Base-by-base conservation (phyloP, 92 coral and sea anemone genomes). In the Bergia puertoricense region DNA sequence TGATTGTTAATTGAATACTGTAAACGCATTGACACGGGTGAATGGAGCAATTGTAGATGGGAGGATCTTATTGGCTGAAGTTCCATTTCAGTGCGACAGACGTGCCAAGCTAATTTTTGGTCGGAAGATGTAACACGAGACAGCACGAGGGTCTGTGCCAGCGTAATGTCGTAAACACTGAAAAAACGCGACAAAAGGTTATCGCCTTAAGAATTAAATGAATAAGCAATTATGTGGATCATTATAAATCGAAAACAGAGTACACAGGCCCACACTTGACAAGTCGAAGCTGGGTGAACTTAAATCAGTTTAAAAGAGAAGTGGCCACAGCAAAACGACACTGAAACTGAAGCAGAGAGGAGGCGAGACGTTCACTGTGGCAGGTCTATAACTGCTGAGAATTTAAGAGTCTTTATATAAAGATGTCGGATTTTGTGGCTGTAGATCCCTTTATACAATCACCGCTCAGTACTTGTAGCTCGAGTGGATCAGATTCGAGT, bases 1-100 rank as follows among this genome's bases (percentile, higher is more conserved):
- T 90, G 91, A 86, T 88, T 87, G 91, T 93, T 92, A 94, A 93
- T 93, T 89, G 95, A 89, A 73, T 30, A 78, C 94, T 93, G 92
- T 92, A 93, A 95, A 92, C 96, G 93, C 93, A 89, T 94, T 96
- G 99, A 96, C 99, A 93, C 95, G 93, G 82, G 90, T 89, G 76
- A 84, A 73, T 30, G 65, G 77, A 84, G 41, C 86, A 88, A 93
- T 88, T 89, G 88, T 77, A 45, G 42, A 75, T 30, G 72, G 74
- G 54, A 88, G 43, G 86, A 86, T 81, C 16, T 89, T 95, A 95
- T 95, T 96, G 98, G 96, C 80, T 77, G 88, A 50, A 45, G 41
- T 73, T 81, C 44, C 43, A 68, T 57, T 16, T 84, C 56, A 15
- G 59, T 84, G 79, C 72, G 78, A 84, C 87, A 72, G 79, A 72